These are phyloP conservation scores for Orgyia antiqua DNA, from an alignment of 2,888 invertebrate species.

Conservation along the genomic window DNA sequence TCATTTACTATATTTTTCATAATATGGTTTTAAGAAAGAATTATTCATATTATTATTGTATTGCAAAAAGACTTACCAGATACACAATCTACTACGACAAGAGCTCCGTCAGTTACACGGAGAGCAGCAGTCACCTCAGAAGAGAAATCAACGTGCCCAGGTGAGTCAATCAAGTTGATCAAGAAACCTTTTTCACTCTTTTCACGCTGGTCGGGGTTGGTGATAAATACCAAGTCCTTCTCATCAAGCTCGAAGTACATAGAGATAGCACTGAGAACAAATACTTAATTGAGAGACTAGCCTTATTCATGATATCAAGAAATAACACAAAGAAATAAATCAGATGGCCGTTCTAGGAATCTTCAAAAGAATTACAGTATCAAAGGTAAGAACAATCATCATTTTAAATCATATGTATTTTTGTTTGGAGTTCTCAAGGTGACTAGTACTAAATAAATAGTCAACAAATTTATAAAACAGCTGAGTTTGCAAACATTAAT, in stretches of 20 bases:
- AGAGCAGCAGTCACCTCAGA: constrained; percentile 99
- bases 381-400: constrained; percentile 78
- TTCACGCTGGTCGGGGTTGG: constrained; percentile 92
- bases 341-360: constrained; percentile 80
- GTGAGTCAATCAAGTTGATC: constrained; percentile 99
- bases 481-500: too few relatives aligned
- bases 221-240: constrained; percentile 96
- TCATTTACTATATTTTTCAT: too few relatives aligned
- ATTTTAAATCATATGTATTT: constrained; percentile 17
- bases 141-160: constrained; percentile 99
- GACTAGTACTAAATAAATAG: neutral
- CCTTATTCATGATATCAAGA: neutral
- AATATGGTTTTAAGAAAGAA: too few relatives aligned
- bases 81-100: constrained; percentile 99
- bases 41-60: too few relatives aligned
- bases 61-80: constrained; percentile 94
- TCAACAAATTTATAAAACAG: neutral
- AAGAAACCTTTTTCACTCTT: constrained; percentile 96
- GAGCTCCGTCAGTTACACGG: constrained; percentile 99
- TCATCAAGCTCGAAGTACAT: constrained; percentile 98
- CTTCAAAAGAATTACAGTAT: constrained; percentile 60
- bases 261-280: constrained; percentile 91
- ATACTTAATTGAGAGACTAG: constrained; percentile 5
- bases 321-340: constrained; percentile 18
- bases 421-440: neutral